Base-by-base conservation (phyloP, 1,140 invertebrate genomes). In the Harlomillsia oculata region DNA sequence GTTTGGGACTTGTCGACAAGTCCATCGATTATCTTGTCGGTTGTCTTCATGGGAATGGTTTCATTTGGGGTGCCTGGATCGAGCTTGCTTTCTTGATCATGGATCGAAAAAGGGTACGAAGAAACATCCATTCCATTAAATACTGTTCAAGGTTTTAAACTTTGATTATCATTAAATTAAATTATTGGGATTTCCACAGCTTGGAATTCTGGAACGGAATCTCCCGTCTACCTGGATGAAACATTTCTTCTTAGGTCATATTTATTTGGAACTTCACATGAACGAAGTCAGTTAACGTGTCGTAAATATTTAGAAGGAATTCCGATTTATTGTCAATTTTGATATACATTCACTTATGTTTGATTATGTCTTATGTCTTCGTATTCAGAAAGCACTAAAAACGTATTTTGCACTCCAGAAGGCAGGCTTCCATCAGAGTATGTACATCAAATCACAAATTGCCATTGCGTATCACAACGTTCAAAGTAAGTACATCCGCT, bases 141-240 rank as follows among this genome's bases (percentile, higher is more conserved):
- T 13, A 18, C 13, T 21, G 13, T 48, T 13, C 13, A 11, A 29
- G n/a, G 16, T 13, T n/a, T 23, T 18, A 43, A 51, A 29, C 60
- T 49, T 50, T 55, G 30, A 18, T 49, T 29, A 43, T 18, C 8
- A 59, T 53, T 20, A 40, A 25, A 2, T 30, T 20, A 16, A 8
- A 34, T 44, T 49, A 9, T 49, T 23, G 43, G n/a, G n/a, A 28
- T 21, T 28, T 59, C 65, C 69, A 41, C 67, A 79, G 76, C 60
- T 92, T 30, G 74, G 81, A 53, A 77, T 77, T 11, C 66, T 90
- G 6, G 63, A 65, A 53, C 25, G 20, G 21, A 72, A 76, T 34
- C 69, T 96, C 25, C 90, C 91, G 1, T 79, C 84, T 67, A 89
- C 94, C 73, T 97, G 94, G 93, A 91, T 97, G 75, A 88, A 89